Base-by-base conservation (phyloP, 2,113 vertebrate species). In the Labeo catla region DNA sequence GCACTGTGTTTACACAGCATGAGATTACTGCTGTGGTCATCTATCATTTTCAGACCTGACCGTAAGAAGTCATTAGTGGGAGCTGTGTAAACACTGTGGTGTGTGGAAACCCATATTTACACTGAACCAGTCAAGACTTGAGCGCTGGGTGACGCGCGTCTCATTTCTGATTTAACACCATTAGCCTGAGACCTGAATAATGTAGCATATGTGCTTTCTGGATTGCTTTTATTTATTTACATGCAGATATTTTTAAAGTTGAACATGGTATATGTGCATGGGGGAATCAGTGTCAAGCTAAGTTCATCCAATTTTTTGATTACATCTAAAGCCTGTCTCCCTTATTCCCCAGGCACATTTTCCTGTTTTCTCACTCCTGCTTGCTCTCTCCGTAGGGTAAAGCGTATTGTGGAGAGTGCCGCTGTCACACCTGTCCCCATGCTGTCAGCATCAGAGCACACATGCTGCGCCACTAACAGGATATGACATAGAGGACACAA, bases 361-460 rank as follows among this genome's bases (percentile, higher is more conserved):
- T 16, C 39, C 9, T 0, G 19, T 59, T 23, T 7, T 59, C 76
- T 79, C 39, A 28, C 68, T 76, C 52, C n/a, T n/a, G 50, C 34
- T 57, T 49, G 6, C 83, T 61, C 23, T 49, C 65, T 61, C 45
- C 21, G 5, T 36, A 34, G 59, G 59, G 54, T 80, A 47, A 49
- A 49, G 79, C 7, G n/a, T 66, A 34, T 28, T 81, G 43, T 66
- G 79, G 59, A 65, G 59, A 34, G 59, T 36, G 13, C 23, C 3
- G 36, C 52, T 43, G 82, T 84, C 82, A 13, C 49, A 84, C 68
- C 82, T 74, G 82, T 84, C 81, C 34, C 52, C 28, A 80, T 16
- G 39, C 59, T 36, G 68, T 85, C 77, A 65, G 47, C n/a, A 72
- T 59, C 39, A 72, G 12, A 85, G 21, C 19, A 28, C 19, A 39